These are phyloP conservation scores for Archips crataeganus DNA, from an alignment of 2,888 invertebrate species.

Conservation along the genomic window DNA sequence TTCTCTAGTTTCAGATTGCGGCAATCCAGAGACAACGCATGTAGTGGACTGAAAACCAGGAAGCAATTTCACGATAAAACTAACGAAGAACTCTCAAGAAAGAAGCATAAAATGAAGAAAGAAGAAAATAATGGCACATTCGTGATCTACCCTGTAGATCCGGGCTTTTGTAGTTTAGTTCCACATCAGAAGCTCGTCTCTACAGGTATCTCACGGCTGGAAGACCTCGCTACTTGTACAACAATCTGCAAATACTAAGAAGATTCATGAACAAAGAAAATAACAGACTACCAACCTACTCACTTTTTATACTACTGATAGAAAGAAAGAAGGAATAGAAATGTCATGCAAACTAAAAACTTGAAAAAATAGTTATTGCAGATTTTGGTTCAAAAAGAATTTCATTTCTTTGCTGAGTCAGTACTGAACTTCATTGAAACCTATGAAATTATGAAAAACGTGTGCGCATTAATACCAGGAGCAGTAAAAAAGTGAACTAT, in stretches of 20 bases:
- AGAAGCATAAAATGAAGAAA: slow-evolving; percentile 61
- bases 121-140: slow-evolving; percentile 89
- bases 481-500: too few relatives aligned
- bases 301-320: too few relatives aligned
- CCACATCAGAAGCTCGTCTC: slow-evolving; percentile 99
- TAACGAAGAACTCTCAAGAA: slow-evolving; percentile 44
- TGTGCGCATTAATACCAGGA: too few relatives aligned
- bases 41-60: not conserved
- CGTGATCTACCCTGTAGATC: slow-evolving; percentile 99
- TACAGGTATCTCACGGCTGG: slow-evolving; percentile 99
- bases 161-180: slow-evolving; percentile 99
- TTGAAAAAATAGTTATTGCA: too few relatives aligned
- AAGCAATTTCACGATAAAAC: slow-evolving; percentile 34
- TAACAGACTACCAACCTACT: not conserved
- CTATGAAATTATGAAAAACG: too few relatives aligned
- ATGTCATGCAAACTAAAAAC: too few relatives aligned
- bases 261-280: slow-evolving; percentile 44
- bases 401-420: too few relatives aligned
- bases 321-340: too few relatives aligned
- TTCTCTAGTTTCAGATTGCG: slow-evolving; percentile 52
- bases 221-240: slow-evolving; percentile 90
- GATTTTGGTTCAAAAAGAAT: too few relatives aligned
- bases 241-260: slow-evolving; percentile 41
- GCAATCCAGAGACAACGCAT: slow-evolving; percentile 6
- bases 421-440: too few relatives aligned